Base-by-base conservation (phyloP, 23 tunicate genomes). In the Clavelina lepadiformis region DNA sequence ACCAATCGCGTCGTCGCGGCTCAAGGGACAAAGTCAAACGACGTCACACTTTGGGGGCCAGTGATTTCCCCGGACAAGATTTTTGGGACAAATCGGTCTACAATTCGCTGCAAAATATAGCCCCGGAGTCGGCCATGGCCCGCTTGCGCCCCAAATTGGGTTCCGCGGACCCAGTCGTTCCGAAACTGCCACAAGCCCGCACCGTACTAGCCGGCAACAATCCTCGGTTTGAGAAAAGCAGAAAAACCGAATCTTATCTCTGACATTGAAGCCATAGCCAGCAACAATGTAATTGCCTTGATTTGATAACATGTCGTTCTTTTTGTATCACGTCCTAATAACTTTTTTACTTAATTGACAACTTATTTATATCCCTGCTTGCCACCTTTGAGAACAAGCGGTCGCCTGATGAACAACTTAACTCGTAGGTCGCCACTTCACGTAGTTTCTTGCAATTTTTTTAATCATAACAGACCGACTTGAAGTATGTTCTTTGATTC, bases 1-100 rank as follows among this genome's bases (percentile, higher is more conserved):
- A 22, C 19, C 72, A 57, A 46, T 35, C 68, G 30, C 24, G 35
- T 13, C 49, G 25, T 19, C 37, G 73, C 7, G 36, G 23, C 3
- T 56, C 66, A 7, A 51, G 32, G 2, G 73, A 66, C 38, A 51
- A 56, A 7, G 51, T 65, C 3, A 55, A 32, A 46, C 68, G 89
- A 2, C 79, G 89, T 0, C 89, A 82, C 68, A 82, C 89, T 4
- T 50, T 82, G 3, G 80, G 89, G 18, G 65, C 61, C 38, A 54
- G 56, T 25, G 89, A 82, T 38, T 71, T 70, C 32, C 72, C 67
- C 23, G 78, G 34, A 7, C 84, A 52, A 28, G 56, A 56, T 31
- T 68, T 78, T 31, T 68, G 75, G 75, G 63, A 37, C 23, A 33
- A 56, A 2, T 51, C 65, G 1, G 56, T 51, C 36, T 36, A 51